Evolutionary conservation across 1,140 invertebrate genomes (phyloP).

Genomic region (Hyphantria cunea): DNA sequence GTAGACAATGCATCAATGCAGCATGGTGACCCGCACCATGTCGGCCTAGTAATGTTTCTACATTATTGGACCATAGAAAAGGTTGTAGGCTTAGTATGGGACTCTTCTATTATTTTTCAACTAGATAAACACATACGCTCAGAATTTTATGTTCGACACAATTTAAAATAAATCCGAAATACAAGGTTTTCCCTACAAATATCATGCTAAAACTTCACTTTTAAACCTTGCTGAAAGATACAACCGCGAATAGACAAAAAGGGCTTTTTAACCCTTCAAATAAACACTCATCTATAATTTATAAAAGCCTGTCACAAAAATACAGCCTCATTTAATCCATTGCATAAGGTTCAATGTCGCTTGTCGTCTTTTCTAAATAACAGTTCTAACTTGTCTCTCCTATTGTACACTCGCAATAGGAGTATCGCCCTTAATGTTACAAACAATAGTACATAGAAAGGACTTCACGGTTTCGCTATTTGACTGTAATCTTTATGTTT

Average conservation of each 20-base stretch:
- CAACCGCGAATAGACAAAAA: conserved; percentile 9
- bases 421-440: conserved; percentile 5
- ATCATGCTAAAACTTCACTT: too few relatives aligned
- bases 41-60: too few relatives aligned
- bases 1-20: too few relatives aligned
- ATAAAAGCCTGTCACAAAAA: conserved; percentile 38
- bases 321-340: conserved; percentile 26
- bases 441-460: conserved; percentile 11
- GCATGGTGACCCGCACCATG: too few relatives aligned
- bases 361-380: neutral
- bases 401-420: neutral
- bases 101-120: too few relatives aligned
- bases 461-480: neutral
- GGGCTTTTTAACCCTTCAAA: conserved; percentile 23
- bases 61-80: too few relatives aligned
- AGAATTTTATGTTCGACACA: too few relatives aligned
- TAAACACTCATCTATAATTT: conserved; percentile 45
- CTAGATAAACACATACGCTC: too few relatives aligned
- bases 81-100: too few relatives aligned
- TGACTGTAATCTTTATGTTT: neutral
- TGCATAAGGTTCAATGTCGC: conserved; percentile 8
- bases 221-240: too few relatives aligned
- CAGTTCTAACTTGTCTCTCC: neutral
- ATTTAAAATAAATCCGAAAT: too few relatives aligned
- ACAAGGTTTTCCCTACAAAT: too few relatives aligned